Base-by-base conservation (phyloP, 2,888 invertebrate species). In the Drosophila meridionalis region DNA sequence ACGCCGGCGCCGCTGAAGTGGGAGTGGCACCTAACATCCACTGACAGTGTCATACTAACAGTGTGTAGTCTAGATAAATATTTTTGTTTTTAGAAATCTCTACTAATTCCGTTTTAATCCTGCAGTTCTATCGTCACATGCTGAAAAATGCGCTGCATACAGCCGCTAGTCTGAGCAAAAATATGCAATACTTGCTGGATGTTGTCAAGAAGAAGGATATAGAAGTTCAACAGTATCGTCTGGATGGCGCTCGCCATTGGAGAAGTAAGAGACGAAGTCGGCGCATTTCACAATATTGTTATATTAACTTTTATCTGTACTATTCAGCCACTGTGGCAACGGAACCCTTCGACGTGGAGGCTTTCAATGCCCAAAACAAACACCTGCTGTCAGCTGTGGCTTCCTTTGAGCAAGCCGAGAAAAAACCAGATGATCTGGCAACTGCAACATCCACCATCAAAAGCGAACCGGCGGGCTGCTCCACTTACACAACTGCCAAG, bases 171-270 rank as follows among this genome's bases (percentile, higher is more conserved):
- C 63, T 92, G 2, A 64, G 73, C 5, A 62, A 79, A 5, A 83
- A 90, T 75, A 69, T 90, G 8, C 69, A 73, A 1, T 72, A 82
- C 26, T 65, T 92, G 32, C 72, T 86, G 2, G 78, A 87, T 0
- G 71, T 82, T 7, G 60, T 93, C 9, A 72, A 69, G 1, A 89
- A 90, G 55, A 93, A 93, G 60, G 93, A 93, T 57, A 50, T 73
- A 0, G 93, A 93, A 75, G 77, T 93, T 2, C 73, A 80, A 3
- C 92, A 93, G 58, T 93, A 90, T 59, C 90, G 85, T 55, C 58
- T 48, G 1, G 92, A 93, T 57, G 92, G 92, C 6, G 85, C 80
- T 20, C 57, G 83, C 28, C 65, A 93, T 28, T 80, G 82, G 38
- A 80, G 92, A 78, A 82, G 93, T 92, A 75, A 74, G 20, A 4